A percentile compares a stretch with the other conserved stretches of the same genome.
phyloP scores from a whole-genome alignment of 2,113 vertebrate species.

The Cichladusa arquata region DNA sequence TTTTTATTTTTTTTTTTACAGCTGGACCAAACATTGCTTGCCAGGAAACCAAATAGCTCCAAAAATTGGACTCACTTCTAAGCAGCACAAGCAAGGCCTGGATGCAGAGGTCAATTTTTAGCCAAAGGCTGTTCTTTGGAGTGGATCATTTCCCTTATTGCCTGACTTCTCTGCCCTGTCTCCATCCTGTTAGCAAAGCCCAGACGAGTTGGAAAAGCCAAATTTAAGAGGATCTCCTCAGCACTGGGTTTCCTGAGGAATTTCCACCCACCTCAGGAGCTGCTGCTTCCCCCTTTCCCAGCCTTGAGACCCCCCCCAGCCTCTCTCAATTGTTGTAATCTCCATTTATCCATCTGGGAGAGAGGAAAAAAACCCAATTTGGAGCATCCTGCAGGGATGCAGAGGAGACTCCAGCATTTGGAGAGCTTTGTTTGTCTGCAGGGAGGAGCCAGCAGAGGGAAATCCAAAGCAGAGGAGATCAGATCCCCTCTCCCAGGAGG shows the following conservation, averaged over 20 bases:
- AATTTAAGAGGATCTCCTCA: neutral
- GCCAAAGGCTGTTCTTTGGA: neutral
- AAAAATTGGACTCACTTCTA: neutral
- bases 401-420: accelerated
- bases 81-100: neutral
- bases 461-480: neutral
- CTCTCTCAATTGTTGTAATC: accelerated
- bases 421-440: neutral
- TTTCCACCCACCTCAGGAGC: neutral
- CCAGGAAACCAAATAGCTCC: neutral
- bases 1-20: neutral
- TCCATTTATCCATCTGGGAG: neutral
- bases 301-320: neutral
- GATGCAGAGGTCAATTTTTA: neutral
- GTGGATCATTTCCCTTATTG: neutral
- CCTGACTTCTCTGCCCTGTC: neutral
- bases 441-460: neutral
- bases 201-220: neutral
- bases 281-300: neutral
- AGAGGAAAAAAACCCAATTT: neutral
- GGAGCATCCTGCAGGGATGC: neutral
- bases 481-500: neutral
- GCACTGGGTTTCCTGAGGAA: neutral
- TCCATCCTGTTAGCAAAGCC: neutral
- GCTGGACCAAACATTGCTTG: neutral